phyloP scores from a whole-genome alignment of 2,888 invertebrate species.

The Amaurobius ferox region DNA sequence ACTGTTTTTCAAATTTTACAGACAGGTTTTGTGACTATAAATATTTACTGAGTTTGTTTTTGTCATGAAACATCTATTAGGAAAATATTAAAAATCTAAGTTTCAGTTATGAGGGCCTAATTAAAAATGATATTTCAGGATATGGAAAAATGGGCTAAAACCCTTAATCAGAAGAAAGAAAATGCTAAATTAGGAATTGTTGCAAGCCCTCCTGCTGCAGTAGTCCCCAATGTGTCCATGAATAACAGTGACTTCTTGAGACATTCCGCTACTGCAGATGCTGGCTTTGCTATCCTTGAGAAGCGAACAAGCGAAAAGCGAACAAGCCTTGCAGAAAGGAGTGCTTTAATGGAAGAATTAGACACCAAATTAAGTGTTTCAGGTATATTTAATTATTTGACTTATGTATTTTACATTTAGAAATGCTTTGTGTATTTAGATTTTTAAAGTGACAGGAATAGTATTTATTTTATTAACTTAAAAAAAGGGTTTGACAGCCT shows the following conservation, averaged over 20 bases:
- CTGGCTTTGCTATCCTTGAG: slow-evolving; percentile 93
- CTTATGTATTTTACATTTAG: not conserved
- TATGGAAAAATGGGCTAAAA: slow-evolving; percentile 97
- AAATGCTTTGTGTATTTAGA: too few species aligned
- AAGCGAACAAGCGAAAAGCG: slow-evolving; percentile 85
- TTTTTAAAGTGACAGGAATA: too few species aligned
- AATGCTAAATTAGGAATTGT: slow-evolving; percentile 78
- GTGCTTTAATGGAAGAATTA: slow-evolving; percentile 73
- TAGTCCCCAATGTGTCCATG: slow-evolving; percentile 76
- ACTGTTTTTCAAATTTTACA: too few species aligned
- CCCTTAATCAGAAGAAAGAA: slow-evolving; percentile 96
- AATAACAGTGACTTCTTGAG: slow-evolving; percentile 75
- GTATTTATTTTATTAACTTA: too few species aligned
- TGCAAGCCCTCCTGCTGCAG: slow-evolving; percentile 78
- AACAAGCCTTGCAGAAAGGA: slow-evolving; percentile 73
- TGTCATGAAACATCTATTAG: too few species aligned
- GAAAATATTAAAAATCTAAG: too few species aligned
- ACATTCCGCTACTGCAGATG: slow-evolving; percentile 89
- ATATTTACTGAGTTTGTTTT: too few species aligned
- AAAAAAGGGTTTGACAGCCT: too few species aligned
- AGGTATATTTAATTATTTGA: slow-evolving; percentile 51
- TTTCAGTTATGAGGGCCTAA: too few species aligned
- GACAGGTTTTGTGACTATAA: too few species aligned
- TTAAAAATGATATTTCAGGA: too few species aligned
- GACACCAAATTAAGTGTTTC: slow-evolving; percentile 77